Evolutionary conservation across 2,888 invertebrate species (phyloP).

Genomic region (Caenorhabditis sp.): DNA sequence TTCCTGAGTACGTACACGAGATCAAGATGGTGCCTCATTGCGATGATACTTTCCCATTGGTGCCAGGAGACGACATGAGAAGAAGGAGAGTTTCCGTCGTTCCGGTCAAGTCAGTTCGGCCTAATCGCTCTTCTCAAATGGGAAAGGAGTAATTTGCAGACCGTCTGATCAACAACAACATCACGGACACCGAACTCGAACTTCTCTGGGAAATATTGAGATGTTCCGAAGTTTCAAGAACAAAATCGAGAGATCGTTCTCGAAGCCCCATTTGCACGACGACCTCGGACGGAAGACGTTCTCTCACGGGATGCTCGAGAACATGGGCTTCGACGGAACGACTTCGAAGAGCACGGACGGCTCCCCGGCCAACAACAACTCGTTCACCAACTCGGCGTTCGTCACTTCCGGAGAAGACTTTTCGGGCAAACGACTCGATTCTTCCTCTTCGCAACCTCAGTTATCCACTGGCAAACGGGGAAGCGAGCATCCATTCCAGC

Average conservation of each 20-base stretch:
- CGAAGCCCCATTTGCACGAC: slow-evolving; percentile 54
- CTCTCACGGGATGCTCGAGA: slow-evolving; percentile 66
- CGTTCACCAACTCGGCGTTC: slow-evolving; percentile 63
- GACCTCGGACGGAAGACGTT: slow-evolving; percentile 61
- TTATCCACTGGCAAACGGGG: slow-evolving; percentile 30
- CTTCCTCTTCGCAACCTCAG: slow-evolving; percentile 38
- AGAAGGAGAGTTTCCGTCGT: slow-evolving; percentile 63
- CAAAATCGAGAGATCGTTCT: slow-evolving; percentile 67
- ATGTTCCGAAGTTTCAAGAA: slow-evolving; percentile 66
- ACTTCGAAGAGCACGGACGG: slow-evolving; percentile 14
- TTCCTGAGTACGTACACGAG: slow-evolving; percentile 66
- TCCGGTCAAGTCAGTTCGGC: slow-evolving; percentile 59
- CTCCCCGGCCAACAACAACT: slow-evolving; percentile 45
- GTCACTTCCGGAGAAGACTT: slow-evolving; percentile 46
- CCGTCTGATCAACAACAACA: slow-evolving; percentile 55
- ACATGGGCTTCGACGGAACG: slow-evolving; percentile 45
- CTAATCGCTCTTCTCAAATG: not conserved
- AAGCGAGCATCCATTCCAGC: slow-evolving; percentile 58
- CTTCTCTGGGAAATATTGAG: slow-evolving; percentile 62
- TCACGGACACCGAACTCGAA: slow-evolving; percentile 47
- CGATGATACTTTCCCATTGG: slow-evolving; percentile 55
- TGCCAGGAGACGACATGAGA: slow-evolving; percentile 43
- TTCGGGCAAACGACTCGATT: slow-evolving; percentile 26
- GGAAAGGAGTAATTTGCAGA: too few species aligned
- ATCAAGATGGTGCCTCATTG: slow-evolving; percentile 69